Evolutionary conservation across 2,888 invertebrate species (phyloP), one percentile per base, ranked within the genome.

Genomic region (Venusia cambrica): DNA sequence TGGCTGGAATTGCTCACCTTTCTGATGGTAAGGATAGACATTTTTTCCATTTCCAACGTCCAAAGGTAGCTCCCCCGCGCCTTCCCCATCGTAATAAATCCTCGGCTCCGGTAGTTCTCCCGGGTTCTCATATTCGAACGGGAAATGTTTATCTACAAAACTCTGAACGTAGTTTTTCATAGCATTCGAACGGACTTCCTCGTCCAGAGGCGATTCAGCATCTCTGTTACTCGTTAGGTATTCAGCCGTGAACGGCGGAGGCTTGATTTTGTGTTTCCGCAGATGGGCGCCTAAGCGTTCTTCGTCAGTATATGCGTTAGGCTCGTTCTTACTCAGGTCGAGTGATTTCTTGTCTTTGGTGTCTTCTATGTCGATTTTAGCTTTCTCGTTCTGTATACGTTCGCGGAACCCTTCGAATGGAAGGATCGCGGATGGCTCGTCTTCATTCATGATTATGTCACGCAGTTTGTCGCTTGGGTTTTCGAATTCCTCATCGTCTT

Each of bases 41-140:
- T 48, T 51, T 29, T 87, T 84, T 1, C 84, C 85, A 50, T 83
- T 87, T 4, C 84, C 88, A 27, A 70, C 50, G 29, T 88, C 88
- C 25, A 76, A 64, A 1, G 74, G 63, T 20, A 71, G 65, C 27
- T 81, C 85, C 18, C 81, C 85, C n/a, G 68, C 41, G n/a, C 72
- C 76, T 16, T 85, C 88, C 57, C 89, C 89, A 37, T 89, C 89
- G 26, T 79, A 77, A 53, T 90, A 90, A 48, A 90, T 88, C 32
- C 90, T 77, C 6, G 83, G 85, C 61, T 91, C 90, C 3, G 88
- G 83, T 19, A 88, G 55, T 7, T 84, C 84, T n/a, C 62, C 68
- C 1, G 78, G 78, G 42, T 78, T 77, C 55, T 83, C 85, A 47
- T 87, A 87, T 57, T 87, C 85, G 43, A 87, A 87, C 1, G 87